Base-by-base conservation (phyloP, 2,888 invertebrate genomes). In the Hyles lineata region DNA sequence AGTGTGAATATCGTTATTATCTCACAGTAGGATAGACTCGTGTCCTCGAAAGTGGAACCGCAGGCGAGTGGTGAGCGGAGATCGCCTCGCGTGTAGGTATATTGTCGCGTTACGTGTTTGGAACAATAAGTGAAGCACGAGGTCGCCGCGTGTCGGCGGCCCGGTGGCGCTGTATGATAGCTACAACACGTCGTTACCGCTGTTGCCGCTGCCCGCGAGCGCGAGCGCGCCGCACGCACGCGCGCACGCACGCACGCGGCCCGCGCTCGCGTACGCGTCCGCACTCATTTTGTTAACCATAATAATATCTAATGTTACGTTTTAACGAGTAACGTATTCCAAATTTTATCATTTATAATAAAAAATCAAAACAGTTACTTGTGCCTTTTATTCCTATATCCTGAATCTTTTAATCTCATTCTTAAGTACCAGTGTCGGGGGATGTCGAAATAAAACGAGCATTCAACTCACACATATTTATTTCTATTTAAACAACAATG, bases 271-370 rank as follows among this genome's bases (percentile, higher is more conserved):
- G 72, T 17, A 69, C 60, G 69, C 71, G 74, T 50, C 69, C 29
- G 58, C 50, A n/a, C 55, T 43, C 75, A 73, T 79, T 77, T 83
- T 85, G 79, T 87, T 67, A 67, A 67, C 43, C 67, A 86, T 87
- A 87, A 78, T 81, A 83, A 82, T 80, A 79, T 84, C 81, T 86
- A 83, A 86, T 89, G 92, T 92, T 92, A 91, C 83, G 91, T 92
- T 91, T 90, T 88, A 86, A 87, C 83, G 81, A 83, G 83, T 83
- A 84, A 87, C 83, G 85, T 87, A 86, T 86, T 85, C 82, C 77
- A 89, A 85, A 89, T 89, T 93, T 92, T 92, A 92, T 90, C 85
- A 88, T 92, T 93, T 92, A 81, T 90, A 92, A 90, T 93, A 93
- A 93, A 93, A 90, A 83, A 80, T 85, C 84, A 78, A 79, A 85